Conservation (phyloP, 1,140 invertebrate species). For the Centruroides sculpturatus region DNA sequence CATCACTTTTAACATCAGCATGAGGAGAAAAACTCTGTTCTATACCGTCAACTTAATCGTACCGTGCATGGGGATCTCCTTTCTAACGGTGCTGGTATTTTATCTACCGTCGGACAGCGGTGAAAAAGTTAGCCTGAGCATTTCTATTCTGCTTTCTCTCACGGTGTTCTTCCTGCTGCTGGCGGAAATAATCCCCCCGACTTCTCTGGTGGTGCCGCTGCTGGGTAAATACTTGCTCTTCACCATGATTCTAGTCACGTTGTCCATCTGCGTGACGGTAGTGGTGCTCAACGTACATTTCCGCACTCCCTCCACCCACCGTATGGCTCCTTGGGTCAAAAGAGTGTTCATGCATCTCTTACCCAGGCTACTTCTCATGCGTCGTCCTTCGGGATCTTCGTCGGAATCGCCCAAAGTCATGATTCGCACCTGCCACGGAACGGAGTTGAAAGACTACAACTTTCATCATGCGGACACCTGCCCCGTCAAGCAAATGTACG, state of each 20-base stretch:
- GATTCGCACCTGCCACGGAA: conserved; percentile 16
- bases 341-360: conserved; percentile 75
- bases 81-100: conserved; percentile 96
- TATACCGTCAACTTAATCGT: conserved; percentile 95
- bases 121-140: conserved; percentile 60
- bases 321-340: conserved; percentile 77
- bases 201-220: conserved; percentile 89
- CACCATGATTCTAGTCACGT: conserved; percentile 92
- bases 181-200: conserved; percentile 96
- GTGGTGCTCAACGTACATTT: conserved; percentile 97
- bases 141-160: conserved; percentile 88
- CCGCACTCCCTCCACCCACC: conserved; percentile 93
- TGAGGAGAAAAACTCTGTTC: conserved; percentile 90
- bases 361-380: conserved; percentile 44
- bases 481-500: conserved; percentile 4
- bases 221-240: conserved; percentile 97
- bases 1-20: conserved; percentile 93
- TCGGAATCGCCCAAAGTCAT: conserved; percentile 2
- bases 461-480: conserved; percentile 3
- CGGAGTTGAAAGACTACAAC: conserved; percentile 3
- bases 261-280: conserved; percentile 94
- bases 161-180: conserved; percentile 99
- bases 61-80: conserved; percentile 89
- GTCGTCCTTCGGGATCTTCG: conserved; percentile 48
- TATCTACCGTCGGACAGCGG: conserved; percentile 97